These are phyloP conservation scores for Ichneumoninae sp. DNA, from an alignment of 2,888 invertebrate species.

Conservation along the genomic window DNA sequence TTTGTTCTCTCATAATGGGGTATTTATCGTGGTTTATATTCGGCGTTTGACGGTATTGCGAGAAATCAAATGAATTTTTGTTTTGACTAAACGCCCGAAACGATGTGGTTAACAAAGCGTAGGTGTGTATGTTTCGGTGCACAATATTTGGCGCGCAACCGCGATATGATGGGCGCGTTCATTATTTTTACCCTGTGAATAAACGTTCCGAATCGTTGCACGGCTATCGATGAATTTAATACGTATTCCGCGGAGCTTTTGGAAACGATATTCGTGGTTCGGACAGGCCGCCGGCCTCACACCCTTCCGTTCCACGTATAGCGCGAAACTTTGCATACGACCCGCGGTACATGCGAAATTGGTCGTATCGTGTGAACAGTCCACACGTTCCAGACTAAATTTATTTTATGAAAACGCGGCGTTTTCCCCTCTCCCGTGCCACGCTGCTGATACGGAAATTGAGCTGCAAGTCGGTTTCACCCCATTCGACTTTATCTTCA, in stretches of 20 bases:
- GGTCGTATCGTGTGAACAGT: slow-evolving; percentile 33
- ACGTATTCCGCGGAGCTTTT: slow-evolving; percentile 7
- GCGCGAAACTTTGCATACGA: slow-evolving; percentile 41
- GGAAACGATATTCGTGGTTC: slow-evolving; percentile 41
- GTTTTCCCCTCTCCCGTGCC: not conserved
- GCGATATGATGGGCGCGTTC: not conserved
- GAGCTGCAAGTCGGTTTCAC: slow-evolving; percentile 13
- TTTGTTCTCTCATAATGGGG: not conserved
- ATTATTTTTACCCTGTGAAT: slow-evolving; percentile 32
- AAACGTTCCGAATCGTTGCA: slow-evolving; percentile 32
- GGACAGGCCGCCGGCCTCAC: not conserved
- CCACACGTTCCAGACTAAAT: slow-evolving; percentile 32
- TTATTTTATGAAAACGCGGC: slow-evolving; percentile 48
- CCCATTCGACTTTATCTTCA: slow-evolving; percentile 33
- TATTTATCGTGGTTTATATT: not conserved
- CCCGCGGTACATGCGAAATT: slow-evolving; percentile 40
- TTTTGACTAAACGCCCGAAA: slow-evolving; percentile 6
- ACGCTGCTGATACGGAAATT: slow-evolving; percentile 21
- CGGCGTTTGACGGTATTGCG: not conserved
- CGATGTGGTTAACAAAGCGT: not conserved
- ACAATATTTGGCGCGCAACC: slow-evolving; percentile 20
- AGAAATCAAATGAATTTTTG: not conserved
- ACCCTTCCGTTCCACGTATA: not conserved
- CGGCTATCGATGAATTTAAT: slow-evolving; percentile 43
- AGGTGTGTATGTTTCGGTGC: slow-evolving; percentile 18